These are phyloP conservation scores for Aphelinus atriplicis DNA, from an alignment of 1,140 invertebrate species.

Conservation along the genomic window DNA sequence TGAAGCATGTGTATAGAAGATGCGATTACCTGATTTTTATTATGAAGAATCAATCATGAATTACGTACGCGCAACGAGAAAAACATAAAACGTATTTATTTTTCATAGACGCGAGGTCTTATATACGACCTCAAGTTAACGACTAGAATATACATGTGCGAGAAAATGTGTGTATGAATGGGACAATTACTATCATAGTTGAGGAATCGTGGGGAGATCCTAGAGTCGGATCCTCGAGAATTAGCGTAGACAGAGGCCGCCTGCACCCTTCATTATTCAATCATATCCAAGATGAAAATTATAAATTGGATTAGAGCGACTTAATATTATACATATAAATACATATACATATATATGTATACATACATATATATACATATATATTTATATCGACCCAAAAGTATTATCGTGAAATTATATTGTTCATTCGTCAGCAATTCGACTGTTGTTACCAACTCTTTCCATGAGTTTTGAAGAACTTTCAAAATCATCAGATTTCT, in stretches of 20 bases:
- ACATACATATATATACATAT: no score
- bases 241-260: slow-evolving; percentile 34
- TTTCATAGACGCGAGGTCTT: slow-evolving; percentile 19
- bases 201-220: slow-evolving; percentile 3
- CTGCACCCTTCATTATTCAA: slow-evolving; percentile 46
- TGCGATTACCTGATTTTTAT: slow-evolving; percentile 15
- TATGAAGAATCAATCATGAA: slow-evolving; percentile 29
- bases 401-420: no score
- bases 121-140: slow-evolving; percentile 21
- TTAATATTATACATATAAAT: no score
- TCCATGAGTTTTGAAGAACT: no score
- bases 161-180: slow-evolving; percentile 22
- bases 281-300: slow-evolving; percentile 41
- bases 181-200: neutral
- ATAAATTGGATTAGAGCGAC: no score
- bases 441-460: no score
- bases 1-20: slow-evolving; percentile 6
- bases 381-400: no score
- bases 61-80: neutral
- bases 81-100: slow-evolving; percentile 29
- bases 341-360: no score
- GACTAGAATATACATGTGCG: slow-evolving; percentile 20
- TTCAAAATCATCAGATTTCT: no score
- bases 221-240: slow-evolving; percentile 12
- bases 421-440: no score